Conservation (phyloP, 2,113 vertebrate species). For the Elanus axillaris region DNA sequence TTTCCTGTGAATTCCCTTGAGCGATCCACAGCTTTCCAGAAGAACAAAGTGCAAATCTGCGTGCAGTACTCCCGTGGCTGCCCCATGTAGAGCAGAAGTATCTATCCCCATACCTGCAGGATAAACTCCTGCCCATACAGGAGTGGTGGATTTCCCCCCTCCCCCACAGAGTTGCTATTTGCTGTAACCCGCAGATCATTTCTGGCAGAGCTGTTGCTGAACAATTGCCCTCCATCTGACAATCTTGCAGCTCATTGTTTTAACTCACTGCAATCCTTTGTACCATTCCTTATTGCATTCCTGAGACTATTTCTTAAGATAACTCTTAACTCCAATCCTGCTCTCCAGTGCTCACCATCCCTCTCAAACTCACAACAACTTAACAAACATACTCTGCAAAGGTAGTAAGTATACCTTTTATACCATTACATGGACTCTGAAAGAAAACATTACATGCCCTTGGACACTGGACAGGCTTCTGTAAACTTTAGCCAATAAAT, state of each 20-base stretch:
- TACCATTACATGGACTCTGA: background rate
- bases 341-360: background rate
- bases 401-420: rapidly evolving
- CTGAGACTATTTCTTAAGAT: background rate
- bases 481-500: background rate
- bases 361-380: background rate
- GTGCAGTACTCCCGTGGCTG: background rate
- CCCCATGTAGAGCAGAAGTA: background rate
- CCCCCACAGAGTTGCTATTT: background rate
- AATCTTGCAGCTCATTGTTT: background rate
- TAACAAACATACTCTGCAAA: background rate
- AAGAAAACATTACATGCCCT: background rate
- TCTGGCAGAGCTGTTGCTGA: background rate
- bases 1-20: background rate
- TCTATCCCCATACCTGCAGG: background rate
- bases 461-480: background rate
- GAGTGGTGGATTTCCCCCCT: background rate
- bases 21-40: background rate
- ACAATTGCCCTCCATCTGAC: background rate
- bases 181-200: background rate
- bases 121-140: background rate
- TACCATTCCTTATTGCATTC: background rate
- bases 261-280: background rate
- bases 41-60: background rate
- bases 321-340: background rate